Evolutionary conservation across 2,113 vertebrate genomes (phyloP).

Genomic region (Agelaius phoeniceus): DNA sequence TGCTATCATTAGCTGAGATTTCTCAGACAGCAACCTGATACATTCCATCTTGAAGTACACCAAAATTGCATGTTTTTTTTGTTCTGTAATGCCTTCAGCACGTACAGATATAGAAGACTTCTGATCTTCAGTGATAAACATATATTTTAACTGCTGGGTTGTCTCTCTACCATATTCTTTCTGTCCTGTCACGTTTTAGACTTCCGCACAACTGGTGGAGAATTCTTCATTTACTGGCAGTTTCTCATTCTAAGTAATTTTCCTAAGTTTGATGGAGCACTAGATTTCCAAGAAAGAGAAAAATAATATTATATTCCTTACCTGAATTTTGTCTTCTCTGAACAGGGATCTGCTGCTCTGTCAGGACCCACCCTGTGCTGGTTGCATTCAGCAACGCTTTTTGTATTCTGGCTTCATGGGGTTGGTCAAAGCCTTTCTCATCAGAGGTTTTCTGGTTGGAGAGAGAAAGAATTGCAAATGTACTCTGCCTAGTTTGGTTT

Average conservation of each 20-base stretch:
- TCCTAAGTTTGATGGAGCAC: constrained; percentile 68
- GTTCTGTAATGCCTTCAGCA: constrained; percentile 1
- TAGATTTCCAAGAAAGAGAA: constrained; percentile 73
- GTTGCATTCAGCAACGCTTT: constrained; percentile 73
- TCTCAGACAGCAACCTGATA: neutral
- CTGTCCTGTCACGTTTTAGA: neutral
- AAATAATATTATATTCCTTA: constrained; percentile 63
- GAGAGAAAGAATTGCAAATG: constrained; percentile 75
- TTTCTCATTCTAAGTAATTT: neutral
- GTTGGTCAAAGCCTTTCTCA: constrained; percentile 69
- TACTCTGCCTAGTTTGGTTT: constrained; percentile 70
- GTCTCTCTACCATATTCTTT: neutral
- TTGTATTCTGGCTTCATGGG: constrained; percentile 69
- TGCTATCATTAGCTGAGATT: neutral
- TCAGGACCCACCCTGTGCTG: constrained; percentile 70
- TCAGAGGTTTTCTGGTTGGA: constrained; percentile 73
- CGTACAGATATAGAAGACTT: neutral
- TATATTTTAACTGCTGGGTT: neutral
- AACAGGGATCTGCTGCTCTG: constrained; percentile 68
- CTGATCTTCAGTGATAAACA: neutral
- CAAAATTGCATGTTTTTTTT: neutral
- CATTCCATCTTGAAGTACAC: neutral
- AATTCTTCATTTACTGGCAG: neutral
- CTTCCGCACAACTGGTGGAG: neutral
- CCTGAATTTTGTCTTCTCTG: constrained; percentile 73